phyloP scores from a whole-genome alignment of 2,888 invertebrate species.

The Drepanosiphum platanoidis region DNA sequence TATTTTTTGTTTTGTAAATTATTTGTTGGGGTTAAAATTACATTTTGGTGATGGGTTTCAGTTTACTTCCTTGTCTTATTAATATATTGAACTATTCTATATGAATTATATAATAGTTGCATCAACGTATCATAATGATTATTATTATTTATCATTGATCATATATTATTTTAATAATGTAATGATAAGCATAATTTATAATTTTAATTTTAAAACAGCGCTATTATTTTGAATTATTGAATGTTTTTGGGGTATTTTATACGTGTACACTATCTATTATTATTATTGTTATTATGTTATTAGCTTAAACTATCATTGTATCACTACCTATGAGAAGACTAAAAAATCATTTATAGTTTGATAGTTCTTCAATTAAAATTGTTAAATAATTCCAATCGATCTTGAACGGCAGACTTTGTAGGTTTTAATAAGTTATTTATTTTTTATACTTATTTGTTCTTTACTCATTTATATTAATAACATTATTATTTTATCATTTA shows the following conservation, averaged over 20 bases:
- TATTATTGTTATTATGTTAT: background rate
- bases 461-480: slow-evolving; percentile 6
- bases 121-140: too few species aligned
- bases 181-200: background rate
- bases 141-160: background rate
- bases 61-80: slow-evolving; percentile 37
- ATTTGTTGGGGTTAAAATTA: slow-evolving; percentile 12
- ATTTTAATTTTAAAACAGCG: background rate
- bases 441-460: background rate
- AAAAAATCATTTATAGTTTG: background rate
- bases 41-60: slow-evolving; percentile 37
- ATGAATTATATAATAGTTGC: background rate
- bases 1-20: background rate
- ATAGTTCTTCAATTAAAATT: background rate
- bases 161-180: background rate
- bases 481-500: background rate
- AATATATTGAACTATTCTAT: background rate
- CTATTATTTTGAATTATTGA: background rate
- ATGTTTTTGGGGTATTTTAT: background rate
- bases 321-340: background rate
- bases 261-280: background rate
- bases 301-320: background rate
- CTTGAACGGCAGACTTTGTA: background rate
- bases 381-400: background rate
- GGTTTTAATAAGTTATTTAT: background rate